Conservation (phyloP, 2,888 invertebrate species). For the Melanostoma scalare region DNA sequence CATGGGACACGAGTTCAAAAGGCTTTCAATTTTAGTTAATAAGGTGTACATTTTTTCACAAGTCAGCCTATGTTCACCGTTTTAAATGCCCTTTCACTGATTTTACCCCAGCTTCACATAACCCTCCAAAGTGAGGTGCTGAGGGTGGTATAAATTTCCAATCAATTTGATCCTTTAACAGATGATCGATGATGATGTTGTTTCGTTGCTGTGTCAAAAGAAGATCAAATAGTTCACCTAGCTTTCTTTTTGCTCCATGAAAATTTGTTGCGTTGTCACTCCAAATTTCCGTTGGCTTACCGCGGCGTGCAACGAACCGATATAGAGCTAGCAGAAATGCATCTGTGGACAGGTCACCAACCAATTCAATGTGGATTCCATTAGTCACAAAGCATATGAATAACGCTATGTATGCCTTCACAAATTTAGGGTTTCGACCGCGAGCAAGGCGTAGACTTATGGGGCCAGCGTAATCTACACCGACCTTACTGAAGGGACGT, state of each 20-base stretch:
- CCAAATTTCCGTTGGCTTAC: constrained; percentile 10
- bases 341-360: constrained; percentile 13
- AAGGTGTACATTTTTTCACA: no score
- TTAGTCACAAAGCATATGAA: constrained; percentile 19
- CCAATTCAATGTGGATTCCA: constrained; percentile 22
- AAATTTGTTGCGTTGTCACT: no score
- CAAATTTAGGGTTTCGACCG: constrained; percentile 8
- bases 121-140: no score
- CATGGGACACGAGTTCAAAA: no score
- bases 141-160: no score
- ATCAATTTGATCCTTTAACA: no score
- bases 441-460: neutral
- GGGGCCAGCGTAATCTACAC: constrained; percentile 10
- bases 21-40: no score
- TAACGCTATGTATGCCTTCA: constrained; percentile 20
- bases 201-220: neutral
- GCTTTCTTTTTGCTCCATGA: constrained; percentile 9
- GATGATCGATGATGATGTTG: no score
- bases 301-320: constrained; percentile 21
- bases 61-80: no score
- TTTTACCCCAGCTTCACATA: no score
- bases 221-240: neutral
- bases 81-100: no score
- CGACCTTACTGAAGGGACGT: no score
- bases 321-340: constrained; percentile 19